Base-by-base conservation (phyloP, 2,888 invertebrate species). In the Sphaerolaimus hirsutus region DNA sequence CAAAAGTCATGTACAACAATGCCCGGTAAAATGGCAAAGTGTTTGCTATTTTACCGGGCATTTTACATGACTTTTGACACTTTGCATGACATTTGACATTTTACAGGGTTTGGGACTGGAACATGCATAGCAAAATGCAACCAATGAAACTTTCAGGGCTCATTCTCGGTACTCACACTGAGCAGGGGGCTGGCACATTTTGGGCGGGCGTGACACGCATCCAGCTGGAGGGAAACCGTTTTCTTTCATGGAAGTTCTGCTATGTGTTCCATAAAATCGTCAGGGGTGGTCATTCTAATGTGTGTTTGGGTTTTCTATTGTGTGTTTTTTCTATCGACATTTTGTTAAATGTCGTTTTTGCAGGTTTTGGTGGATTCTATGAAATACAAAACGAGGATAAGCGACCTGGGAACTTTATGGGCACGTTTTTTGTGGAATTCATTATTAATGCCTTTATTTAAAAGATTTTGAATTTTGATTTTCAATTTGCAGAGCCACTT, bases 201-300 rank as follows among this genome's bases (percentile, higher is more conserved):
- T 97, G 93, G 93, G 75, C 68, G 51, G 71, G 73, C 48, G 71
- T 73, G 40, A 63, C 70, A 46, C 69, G 79, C 29, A 74, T 81
- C 52, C 83, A 81, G 10, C 67, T 83, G 1, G 80, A 84, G 68
- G 89, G 86, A 57, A 82, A 87, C 70, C 76, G 84, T 51, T 87
- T 97, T 57, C 79, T 87, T 43, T 84, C 89, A 26, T 97, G 97
- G 97, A 99, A 97, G 70, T 87, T 93, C 68, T 91, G 89, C 62
- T 86, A 97, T 70, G 81, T 93, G 52, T 72, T 93, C 23, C 97
- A 97, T 68, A 93, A 93, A 56, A 72, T 97, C 46, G 70, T 93
- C 50, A 73, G 91, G 19, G 93, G 97, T 69, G 93, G 91, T 0
- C 89, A 93, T 66, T 76, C 77, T 19, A 75, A 80, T 58, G 80